A percentile compares a stretch with the other conserved stretches of the same genome.
Conservation (phyloP, 2,888 invertebrate species). For the Phytoseiulus persimilis region DNA sequence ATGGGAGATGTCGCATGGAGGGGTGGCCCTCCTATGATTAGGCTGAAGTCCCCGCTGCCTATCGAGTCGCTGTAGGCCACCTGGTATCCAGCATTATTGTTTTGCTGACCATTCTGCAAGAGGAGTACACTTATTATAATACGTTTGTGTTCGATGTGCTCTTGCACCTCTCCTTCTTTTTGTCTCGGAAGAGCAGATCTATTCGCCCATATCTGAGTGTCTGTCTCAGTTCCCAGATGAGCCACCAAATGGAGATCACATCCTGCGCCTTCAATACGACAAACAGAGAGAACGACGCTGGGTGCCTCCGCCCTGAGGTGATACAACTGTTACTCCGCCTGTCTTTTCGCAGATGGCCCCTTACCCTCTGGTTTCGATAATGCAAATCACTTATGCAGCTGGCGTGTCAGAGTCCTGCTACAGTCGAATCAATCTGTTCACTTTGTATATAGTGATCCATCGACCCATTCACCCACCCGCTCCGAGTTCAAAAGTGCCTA, state of each 20-base stretch:
- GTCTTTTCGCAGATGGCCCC: background rate
- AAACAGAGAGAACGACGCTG: too few relatives aligned
- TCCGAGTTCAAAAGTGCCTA: background rate
- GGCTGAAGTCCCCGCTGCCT: slow-evolving; percentile 31
- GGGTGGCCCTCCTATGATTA: slow-evolving; percentile 23
- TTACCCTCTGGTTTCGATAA: background rate
- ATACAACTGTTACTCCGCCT: background rate
- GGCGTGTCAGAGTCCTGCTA: background rate
- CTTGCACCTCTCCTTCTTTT: background rate
- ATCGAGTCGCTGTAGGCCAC: slow-evolving; percentile 22
- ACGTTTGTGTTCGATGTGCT: background rate
- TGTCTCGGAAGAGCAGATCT: background rate
- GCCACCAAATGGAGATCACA: background rate
- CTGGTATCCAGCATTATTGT: slow-evolving; percentile 23
- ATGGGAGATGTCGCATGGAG: background rate
- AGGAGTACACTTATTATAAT: background rate
- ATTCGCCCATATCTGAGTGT: background rate
- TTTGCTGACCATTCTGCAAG: background rate
- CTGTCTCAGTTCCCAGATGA: background rate
- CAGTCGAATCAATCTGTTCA: background rate
- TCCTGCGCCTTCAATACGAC: too few relatives aligned
- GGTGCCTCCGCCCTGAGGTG: too few relatives aligned
- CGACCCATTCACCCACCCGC: background rate
- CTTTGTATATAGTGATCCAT: background rate
- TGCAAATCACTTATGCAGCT: background rate